Evolutionary conservation across 2,113 vertebrate species (phyloP), one percentile per base, ranked within the genome.

Genomic region (Pelecanus crispus): DNA sequence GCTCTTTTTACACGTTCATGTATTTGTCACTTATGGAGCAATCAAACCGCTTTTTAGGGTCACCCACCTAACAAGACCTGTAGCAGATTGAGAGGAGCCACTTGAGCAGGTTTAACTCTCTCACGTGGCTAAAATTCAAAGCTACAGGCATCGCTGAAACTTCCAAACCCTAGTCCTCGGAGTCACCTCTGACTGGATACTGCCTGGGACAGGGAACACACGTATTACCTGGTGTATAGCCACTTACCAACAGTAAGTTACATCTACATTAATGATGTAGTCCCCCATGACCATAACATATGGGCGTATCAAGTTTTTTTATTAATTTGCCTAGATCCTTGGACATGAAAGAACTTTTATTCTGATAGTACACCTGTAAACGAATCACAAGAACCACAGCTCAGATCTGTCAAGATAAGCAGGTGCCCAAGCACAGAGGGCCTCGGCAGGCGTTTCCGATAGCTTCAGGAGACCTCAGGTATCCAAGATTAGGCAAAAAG

Each of bases 181-280:
- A 28, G 3, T 34, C 58, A 47, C 15, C 47, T 67, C 34, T 52
- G n/a, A 10, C n/a, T 17, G 21, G 31, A 40, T 32, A 32, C 32
- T 29, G 26, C 5, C 34, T 34, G 31, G 55, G 31, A 47, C 11
- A 36, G 19, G 16, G n/a, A 52, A 42, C 9, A 31, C 4, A 0
- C 0, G 2, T 13, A 17, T 20, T 34, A 8, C 6, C 18, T 34
- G 25, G 4, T 10, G 15, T 9, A 18, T 4, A 29, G 58, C 6
- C 72, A 36, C 66, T 62, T 44, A 18, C 31, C 29, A 50, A 26
- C 12, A 40, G 44, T 8, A 21, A 55, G 11, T 47, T 66, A 40
- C 16, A 55, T 4, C n/a, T 55, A 16, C 17, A 4, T 16, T 8
- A 18, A 38, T 17, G 36, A 45, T 2, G 1, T 1, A 38, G 47